A percentile compares a stretch with the other conserved stretches of the same genome.
Conservation (phyloP, 2,113 vertebrate genomes). For the Callipepla squamata region DNA sequence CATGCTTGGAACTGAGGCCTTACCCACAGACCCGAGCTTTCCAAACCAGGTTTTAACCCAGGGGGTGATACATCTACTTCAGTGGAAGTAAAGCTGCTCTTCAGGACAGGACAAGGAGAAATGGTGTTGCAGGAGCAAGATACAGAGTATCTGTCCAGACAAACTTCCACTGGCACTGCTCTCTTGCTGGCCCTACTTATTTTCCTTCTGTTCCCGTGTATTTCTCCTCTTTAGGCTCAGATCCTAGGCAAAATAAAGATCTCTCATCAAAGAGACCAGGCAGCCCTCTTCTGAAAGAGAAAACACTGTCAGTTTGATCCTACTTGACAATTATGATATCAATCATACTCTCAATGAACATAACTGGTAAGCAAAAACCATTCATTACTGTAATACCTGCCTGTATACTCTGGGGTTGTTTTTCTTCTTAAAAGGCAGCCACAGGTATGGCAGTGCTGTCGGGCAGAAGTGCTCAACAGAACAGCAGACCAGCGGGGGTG, state of each 20-base stretch:
- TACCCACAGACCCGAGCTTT: neutral
- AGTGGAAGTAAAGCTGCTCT: neutral
- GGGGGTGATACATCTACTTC: neutral
- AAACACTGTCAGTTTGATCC: neutral
- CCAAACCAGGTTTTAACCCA: neutral
- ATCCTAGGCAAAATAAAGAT: neutral
- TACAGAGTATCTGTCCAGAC: neutral
- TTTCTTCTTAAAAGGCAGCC: neutral
- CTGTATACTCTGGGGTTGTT: neutral
- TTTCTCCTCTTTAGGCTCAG: neutral
- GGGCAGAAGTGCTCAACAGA: neutral
- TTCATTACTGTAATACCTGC: neutral
- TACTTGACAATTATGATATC: neutral
- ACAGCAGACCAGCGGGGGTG: neutral
- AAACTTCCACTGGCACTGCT: neutral
- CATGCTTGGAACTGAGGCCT: neutral
- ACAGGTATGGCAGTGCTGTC: neutral
- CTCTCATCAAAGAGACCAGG: conserved; percentile 45
- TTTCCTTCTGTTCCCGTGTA: neutral
- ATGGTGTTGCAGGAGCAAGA: neutral
- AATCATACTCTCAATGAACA: neutral
- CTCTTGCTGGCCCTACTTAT: neutral
- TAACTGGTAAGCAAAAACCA: neutral
- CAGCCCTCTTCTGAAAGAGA: conserved; percentile 25
- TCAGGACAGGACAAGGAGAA: neutral